Percentiles rank a stretch among this genome's conserved stretches.
phyloP scores from a whole-genome alignment of 2,888 invertebrate genomes.

The Leptopilina drosophilae region DNA sequence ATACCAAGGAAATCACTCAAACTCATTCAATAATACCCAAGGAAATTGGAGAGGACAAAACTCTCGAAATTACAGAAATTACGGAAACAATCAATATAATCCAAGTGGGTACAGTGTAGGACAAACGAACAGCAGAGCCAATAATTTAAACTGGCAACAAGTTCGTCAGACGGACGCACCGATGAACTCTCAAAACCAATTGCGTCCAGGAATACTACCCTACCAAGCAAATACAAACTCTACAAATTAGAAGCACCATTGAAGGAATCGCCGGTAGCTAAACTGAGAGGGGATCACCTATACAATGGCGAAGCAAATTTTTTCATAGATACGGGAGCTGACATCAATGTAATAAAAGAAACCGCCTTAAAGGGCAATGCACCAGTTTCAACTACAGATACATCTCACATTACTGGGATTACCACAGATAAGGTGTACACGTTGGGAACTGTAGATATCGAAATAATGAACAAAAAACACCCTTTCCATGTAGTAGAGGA shows the following conservation, averaged over 20 bases:
- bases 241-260: too few relatives aligned
- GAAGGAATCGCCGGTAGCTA: background rate
- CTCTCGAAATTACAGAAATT: too few relatives aligned
- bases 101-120: too few relatives aligned
- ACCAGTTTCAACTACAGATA: background rate
- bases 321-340: conserved; percentile 1
- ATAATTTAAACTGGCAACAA: background rate
- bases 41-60: too few relatives aligned
- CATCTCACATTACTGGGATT: background rate
- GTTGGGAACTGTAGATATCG: background rate
- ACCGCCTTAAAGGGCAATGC: background rate
- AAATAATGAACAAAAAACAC: background rate
- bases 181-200: background rate
- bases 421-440: background rate
- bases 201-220: background rate
- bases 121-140: too few relatives aligned
- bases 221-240: background rate
- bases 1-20: too few relatives aligned
- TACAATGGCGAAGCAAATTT: background rate
- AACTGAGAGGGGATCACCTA: background rate
- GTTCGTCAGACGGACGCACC: conserved; percentile 9
- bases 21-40: too few relatives aligned
- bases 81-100: too few relatives aligned
- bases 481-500: background rate
- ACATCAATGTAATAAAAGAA: background rate